These are phyloP conservation scores for Mythimna pallens DNA, from an alignment of 2,888 invertebrate species.

Conservation along the genomic window DNA sequence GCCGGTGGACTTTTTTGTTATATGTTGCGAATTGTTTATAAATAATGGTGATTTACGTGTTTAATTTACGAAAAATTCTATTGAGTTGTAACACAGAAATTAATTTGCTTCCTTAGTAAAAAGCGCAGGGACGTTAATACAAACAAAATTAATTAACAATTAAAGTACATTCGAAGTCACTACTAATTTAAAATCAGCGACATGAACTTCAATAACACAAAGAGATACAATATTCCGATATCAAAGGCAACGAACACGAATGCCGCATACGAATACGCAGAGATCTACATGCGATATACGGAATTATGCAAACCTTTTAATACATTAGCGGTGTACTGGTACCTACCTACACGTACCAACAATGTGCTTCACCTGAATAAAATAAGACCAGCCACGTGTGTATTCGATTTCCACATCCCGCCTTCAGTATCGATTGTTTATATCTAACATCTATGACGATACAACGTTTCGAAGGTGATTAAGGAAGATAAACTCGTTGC, in stretches of 20 bases:
- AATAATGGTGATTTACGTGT: too few relatives aligned
- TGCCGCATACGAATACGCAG: not conserved
- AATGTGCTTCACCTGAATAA: slow-evolving; percentile 13
- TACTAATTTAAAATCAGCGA: not conserved
- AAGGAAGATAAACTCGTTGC: slow-evolving; percentile 47
- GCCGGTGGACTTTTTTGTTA: too few relatives aligned
- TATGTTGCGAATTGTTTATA: too few relatives aligned
- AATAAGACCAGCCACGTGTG: slow-evolving; percentile 38
- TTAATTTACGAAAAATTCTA: too few relatives aligned
- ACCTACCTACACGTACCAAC: slow-evolving; percentile 3
- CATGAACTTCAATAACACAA: slow-evolving; percentile 7
- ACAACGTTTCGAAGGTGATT: slow-evolving; percentile 43
- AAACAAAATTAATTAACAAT: not conserved
- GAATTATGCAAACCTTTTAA: slow-evolving; percentile 42
- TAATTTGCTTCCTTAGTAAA: not conserved
- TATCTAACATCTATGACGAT: slow-evolving; percentile 19
- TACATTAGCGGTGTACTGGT: slow-evolving; percentile 28
- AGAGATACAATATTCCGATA: slow-evolving; percentile 7
- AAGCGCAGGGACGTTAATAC: not conserved
- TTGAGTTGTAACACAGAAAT: not conserved
- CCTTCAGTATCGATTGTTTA: slow-evolving; percentile 45
- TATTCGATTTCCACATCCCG: slow-evolving; percentile 32
- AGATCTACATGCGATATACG: slow-evolving; percentile 4
- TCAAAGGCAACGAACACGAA: slow-evolving; percentile 11
- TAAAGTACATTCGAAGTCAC: not conserved